Base-by-base conservation (phyloP, 1,140 invertebrate species). In the Micrasema longulum region DNA sequence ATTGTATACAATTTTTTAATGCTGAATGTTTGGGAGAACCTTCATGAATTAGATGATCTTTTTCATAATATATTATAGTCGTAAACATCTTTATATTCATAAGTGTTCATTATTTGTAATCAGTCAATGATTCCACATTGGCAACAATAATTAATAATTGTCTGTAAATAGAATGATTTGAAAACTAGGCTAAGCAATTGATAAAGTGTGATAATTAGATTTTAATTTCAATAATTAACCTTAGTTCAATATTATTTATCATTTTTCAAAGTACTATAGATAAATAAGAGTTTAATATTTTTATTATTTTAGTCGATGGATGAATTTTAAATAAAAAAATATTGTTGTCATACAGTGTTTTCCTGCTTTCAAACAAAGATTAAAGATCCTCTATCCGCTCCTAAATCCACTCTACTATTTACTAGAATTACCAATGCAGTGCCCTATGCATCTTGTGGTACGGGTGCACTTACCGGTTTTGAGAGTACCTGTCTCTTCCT, bases 201-300 rank as follows among this genome's bases (percentile, higher is more conserved):
- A 14, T 60, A 38, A 60, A 43, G 55, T 60, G 55, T 60, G 55
- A 60, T 60, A 60, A 60, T n/a, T 60, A 60, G 55, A 20, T 38
- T 60, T 60, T 41, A 60, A 55, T 26, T n/a, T 48, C 20, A 48
- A 16, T 20, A 26, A 26, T 53, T 18, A 20, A 60, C 2, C 36
- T 41, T 41, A 22, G 22, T 41, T 18, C 20, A 38, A 41, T 23
- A 22, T 60, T 41, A 60, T 43, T 60, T 20, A 23, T 41, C 7
- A 53, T n/a, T 22, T 53, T 53, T 26, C 7, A 4, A 4, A 31
- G 7, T 31, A 4, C 2, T 31, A 31, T 31, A 31, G 26, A 31
- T 2, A 31, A 31, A 31, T 31, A 31, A 31, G 26, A 31, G 26
- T 31, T 31, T 41, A 20, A 52, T 22, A 18, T 41, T 36, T 57